phyloP scores from a whole-genome alignment of 2,113 vertebrate genomes.

The Chloroceryle aenea region DNA sequence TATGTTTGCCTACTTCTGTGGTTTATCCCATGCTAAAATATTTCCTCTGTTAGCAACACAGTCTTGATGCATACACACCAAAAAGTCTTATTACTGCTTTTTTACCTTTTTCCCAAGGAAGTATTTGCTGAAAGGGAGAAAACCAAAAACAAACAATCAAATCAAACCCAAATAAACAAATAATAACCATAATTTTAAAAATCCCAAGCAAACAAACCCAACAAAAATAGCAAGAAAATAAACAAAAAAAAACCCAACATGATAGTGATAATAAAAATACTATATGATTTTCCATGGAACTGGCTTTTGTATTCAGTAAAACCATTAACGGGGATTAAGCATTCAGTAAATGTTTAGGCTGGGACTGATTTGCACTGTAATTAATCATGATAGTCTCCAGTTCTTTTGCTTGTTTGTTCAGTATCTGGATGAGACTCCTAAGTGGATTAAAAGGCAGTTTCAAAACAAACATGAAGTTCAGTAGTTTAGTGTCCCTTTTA shows the following conservation, averaged over 20 bases:
- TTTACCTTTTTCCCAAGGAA: conserved; percentile 32
- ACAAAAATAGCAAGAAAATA: not conserved
- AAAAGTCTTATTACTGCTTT: conserved; percentile 33
- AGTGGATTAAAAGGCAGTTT: conserved; percentile 20
- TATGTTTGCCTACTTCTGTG: not conserved
- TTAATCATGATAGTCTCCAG: conserved; percentile 35
- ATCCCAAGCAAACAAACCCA: no score
- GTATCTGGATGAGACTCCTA: conserved; percentile 10
- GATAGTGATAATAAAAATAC: conserved; percentile 12
- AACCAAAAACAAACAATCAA: no score
- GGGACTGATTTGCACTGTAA: conserved; percentile 46
- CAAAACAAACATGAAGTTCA: conserved; percentile 46
- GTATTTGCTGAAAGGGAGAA: not conserved
- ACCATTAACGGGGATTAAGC: conserved; percentile 36
- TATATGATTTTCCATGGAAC: not conserved
- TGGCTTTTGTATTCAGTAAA: conserved; percentile 6
- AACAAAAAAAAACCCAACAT: not conserved
- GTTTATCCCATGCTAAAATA: conserved; percentile 37
- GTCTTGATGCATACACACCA: not conserved
- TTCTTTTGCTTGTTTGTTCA: conserved; percentile 48
- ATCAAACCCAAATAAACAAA: no score
- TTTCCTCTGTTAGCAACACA: conserved; percentile 39
- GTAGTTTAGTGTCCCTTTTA: not conserved
- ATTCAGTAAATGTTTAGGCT: conserved; percentile 39
- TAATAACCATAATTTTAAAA: no score